Evolutionary conservation across 2,113 vertebrate species (phyloP).

Genomic region (Corythornis vintsioides): DNA sequence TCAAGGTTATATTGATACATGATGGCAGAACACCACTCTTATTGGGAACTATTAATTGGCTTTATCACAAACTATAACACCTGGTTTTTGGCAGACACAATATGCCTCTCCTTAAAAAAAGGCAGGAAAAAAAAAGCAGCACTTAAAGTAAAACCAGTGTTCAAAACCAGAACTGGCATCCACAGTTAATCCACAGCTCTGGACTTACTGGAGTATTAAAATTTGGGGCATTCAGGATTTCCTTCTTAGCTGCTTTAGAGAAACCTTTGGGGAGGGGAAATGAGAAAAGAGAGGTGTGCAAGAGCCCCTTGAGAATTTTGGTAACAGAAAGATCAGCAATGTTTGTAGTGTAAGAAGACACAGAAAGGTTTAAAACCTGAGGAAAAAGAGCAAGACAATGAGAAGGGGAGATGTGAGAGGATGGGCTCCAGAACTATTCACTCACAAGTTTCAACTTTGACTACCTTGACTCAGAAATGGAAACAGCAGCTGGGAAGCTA

Average conservation of each 20-base stretch:
- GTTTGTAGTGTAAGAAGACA: too few species aligned
- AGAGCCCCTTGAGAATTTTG: too few species aligned
- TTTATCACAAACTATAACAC: background rate
- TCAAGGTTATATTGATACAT: background rate
- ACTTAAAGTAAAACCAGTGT: background rate
- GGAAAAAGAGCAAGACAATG: background rate
- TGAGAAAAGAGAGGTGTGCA: too few species aligned
- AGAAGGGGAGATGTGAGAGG: background rate
- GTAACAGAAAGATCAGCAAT: too few species aligned
- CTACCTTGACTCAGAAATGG: background rate
- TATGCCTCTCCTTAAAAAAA: background rate
- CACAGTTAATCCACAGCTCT: background rate
- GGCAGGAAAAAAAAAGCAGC: background rate
- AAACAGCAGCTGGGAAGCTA: background rate
- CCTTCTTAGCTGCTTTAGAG: too few species aligned
- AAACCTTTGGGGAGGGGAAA: too few species aligned
- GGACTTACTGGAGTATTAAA: too few species aligned
- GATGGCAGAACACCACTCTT: background rate
- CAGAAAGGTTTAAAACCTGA: background rate
- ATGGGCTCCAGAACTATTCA: background rate
- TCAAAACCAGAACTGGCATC: background rate
- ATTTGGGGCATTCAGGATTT: too few species aligned
- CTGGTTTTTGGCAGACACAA: background rate
- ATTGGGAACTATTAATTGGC: background rate
- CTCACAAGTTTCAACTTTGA: background rate